Conservation (phyloP, 1,140 invertebrate genomes). For the Pectinophora gossypiella region DNA sequence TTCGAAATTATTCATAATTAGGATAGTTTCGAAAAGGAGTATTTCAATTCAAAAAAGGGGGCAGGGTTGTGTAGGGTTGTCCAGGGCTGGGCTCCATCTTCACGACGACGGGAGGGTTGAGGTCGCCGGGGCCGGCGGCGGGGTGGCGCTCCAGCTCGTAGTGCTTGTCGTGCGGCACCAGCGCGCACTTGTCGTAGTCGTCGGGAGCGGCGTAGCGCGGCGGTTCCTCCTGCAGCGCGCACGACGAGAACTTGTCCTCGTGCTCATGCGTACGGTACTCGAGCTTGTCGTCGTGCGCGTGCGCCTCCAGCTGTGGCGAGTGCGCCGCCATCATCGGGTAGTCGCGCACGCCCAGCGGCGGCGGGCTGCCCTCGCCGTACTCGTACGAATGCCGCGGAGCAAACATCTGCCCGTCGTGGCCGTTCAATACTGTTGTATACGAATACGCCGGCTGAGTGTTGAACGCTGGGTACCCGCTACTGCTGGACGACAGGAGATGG, state of each 20-base stretch:
- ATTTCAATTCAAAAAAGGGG: constrained; percentile 86
- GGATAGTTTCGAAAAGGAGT: constrained; percentile 76
- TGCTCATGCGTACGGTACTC: constrained; percentile 70
- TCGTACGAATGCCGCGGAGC: constrained; percentile 75
- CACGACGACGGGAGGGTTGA: constrained; percentile 80
- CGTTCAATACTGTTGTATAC: constrained; percentile 81
- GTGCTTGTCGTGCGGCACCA: constrained; percentile 74
- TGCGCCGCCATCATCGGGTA: constrained; percentile 81
- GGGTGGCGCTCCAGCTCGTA: constrained; percentile 72
- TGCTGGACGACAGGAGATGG: constrained; percentile 82
- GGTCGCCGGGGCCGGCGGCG: constrained; percentile 46
- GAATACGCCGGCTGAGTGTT: constrained; percentile 76
- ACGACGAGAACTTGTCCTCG: constrained; percentile 74
- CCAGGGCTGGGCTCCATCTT: constrained; percentile 78
- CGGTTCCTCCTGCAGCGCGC: constrained; percentile 78
- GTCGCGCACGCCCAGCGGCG: constrained; percentile 76
- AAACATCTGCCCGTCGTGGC: constrained; percentile 81
- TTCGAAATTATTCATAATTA: constrained; percentile 65
- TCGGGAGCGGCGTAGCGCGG: constrained; percentile 75
- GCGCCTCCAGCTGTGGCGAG: constrained; percentile 77
- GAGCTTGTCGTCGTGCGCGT: constrained; percentile 73
- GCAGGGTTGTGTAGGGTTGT: constrained; percentile 81
- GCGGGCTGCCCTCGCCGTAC: constrained; percentile 79
- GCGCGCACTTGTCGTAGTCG: constrained; percentile 74
- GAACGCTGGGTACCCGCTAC: constrained; percentile 78